phyloP scores from a whole-genome alignment of 1,140 invertebrate species.

The Drosophila sechellia region DNA sequence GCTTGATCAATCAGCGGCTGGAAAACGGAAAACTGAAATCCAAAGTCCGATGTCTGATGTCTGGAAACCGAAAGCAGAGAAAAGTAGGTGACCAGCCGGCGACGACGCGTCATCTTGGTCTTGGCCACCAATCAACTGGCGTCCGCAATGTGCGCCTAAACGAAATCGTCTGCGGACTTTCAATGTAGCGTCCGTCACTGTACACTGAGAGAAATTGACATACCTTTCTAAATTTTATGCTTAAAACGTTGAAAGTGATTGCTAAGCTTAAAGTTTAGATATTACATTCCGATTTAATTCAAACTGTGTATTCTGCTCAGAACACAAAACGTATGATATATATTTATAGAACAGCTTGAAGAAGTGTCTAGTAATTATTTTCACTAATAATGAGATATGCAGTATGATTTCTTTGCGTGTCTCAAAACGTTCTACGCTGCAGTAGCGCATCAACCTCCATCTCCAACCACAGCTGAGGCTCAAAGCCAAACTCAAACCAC shows the following conservation, averaged over 20 bases:
- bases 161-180: conserved; percentile 76
- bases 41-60: conserved; percentile 48
- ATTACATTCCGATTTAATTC: background rate
- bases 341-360: too few relatives aligned
- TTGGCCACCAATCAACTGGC: conserved; percentile 54
- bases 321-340: too few relatives aligned
- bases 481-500: conserved; percentile 7
- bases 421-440: conserved; percentile 69
- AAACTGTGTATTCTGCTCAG: too few relatives aligned
- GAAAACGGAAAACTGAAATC: conserved; percentile 34
- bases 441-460: conserved; percentile 31
- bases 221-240: too few relatives aligned
- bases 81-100: conserved; percentile 75
- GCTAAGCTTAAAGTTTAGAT: background rate
- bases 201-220: background rate
- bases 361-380: too few relatives aligned
- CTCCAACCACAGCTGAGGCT: conserved; percentile 14
- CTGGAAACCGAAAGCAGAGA: conserved; percentile 70
- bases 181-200: conserved; percentile 47
- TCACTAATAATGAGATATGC: too few relatives aligned
- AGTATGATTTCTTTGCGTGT: conserved; percentile 6
- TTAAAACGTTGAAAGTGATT: background rate
- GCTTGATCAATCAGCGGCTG: conserved; percentile 70
- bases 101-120: conserved; percentile 38
- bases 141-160: conserved; percentile 60